A percentile compares a stretch with the other conserved stretches of the same genome.
phyloP scores from a whole-genome alignment of 2,888 invertebrate genomes.

The Alviniconcha strummeri region DNA sequence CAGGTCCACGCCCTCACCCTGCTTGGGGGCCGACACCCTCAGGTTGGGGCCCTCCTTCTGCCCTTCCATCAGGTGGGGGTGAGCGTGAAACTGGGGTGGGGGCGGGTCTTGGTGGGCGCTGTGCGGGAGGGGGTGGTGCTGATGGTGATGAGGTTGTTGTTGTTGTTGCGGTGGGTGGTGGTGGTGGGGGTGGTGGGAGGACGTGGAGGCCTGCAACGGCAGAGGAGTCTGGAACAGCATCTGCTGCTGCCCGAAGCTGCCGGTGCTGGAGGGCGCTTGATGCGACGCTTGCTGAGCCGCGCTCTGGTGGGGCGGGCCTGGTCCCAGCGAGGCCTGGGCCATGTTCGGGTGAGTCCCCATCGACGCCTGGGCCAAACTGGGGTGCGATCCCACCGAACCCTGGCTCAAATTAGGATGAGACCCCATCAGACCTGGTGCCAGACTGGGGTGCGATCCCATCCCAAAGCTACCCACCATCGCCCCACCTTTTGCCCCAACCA shows the following conservation, averaged over 20 bases:
- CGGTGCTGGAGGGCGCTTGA: neutral
- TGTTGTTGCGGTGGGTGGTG: no score
- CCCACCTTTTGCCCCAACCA: neutral
- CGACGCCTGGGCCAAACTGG: neutral
- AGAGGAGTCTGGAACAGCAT: neutral
- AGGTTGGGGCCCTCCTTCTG: slow-evolving; percentile 11
- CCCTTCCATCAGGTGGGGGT: neutral
- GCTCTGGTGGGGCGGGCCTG: neutral
- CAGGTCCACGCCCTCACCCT: slow-evolving; percentile 48
- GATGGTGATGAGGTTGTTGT: no score
- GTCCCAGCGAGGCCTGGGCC: neutral
- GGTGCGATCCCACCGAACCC: neutral
- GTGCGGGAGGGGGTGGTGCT: slow-evolving; percentile 27
- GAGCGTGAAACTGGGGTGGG: neutral
- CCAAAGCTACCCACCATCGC: neutral
- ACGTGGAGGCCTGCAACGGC: neutral
- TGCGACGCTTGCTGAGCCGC: neutral
- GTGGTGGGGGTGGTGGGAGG: neutral
- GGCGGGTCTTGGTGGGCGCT: neutral
- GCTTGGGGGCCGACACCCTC: slow-evolving; percentile 29
- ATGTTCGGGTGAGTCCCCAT: neutral
- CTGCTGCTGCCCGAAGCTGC: neutral
- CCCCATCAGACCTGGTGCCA: neutral
- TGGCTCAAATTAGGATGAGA: neutral
- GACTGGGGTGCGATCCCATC: neutral